phyloP scores from a whole-genome alignment of 2,113 vertebrate species.

The Paralichthys olivaceus region DNA sequence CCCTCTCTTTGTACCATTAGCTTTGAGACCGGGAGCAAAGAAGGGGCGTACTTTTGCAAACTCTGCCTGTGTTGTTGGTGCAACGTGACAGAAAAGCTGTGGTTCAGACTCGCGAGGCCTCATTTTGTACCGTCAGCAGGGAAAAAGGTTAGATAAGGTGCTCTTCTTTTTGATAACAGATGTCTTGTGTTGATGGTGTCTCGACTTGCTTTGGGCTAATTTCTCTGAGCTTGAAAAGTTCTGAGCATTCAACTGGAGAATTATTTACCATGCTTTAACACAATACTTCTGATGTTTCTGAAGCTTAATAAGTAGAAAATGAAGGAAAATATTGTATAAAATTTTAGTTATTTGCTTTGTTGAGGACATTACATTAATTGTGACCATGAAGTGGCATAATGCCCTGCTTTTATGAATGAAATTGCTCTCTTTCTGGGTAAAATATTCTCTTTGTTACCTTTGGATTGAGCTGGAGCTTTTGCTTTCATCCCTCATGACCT shows the following conservation, averaged over 20 bases:
- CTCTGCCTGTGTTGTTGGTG: background rate
- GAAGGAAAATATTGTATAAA: background rate
- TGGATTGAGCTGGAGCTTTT: background rate
- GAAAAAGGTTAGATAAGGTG: conserved; percentile 37
- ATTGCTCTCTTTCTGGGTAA: background rate
- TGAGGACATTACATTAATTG: background rate
- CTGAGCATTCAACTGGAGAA: conserved; percentile 7
- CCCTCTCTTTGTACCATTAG: background rate
- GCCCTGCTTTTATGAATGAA: background rate
- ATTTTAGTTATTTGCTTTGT: background rate
- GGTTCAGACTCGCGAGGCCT: conserved; percentile 4
- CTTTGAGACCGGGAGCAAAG: background rate
- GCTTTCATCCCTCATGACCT: background rate
- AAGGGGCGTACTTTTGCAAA: conserved; percentile 32
- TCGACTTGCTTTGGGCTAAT: conserved; percentile 23
- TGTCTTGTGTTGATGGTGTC: conserved; percentile 31
- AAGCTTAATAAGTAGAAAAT: background rate
- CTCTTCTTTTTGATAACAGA: conserved; percentile 13
- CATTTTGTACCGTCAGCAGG: conserved; percentile 22
- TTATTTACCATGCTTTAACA: background rate
- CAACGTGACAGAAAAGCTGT: conserved; percentile 19
- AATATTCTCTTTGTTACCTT: background rate
- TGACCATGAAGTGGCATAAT: background rate
- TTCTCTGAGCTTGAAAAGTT: conserved; percentile 9
- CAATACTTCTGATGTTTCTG: background rate